Percentiles rank a stretch among this genome's conserved stretches.
Evolutionary conservation across 2,797 vertebrate species (phyloP).

Genomic region (Sebastes itinus): DNA sequence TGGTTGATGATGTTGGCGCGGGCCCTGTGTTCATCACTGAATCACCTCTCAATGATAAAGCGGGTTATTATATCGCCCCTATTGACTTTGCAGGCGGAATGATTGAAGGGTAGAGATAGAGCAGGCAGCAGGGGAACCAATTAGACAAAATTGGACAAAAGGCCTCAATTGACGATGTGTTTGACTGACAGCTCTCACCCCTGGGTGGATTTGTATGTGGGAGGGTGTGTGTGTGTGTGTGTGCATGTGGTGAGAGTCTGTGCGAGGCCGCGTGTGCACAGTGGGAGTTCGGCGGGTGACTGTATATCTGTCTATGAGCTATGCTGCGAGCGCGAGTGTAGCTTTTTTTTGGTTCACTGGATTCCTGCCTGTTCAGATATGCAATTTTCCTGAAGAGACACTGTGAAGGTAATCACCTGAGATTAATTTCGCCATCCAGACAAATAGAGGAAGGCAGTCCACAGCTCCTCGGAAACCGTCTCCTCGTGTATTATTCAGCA

Average conservation of each 20-base stretch:
- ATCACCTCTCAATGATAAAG: constrained; percentile 77
- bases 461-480: constrained; percentile 55
- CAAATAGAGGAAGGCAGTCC: constrained; percentile 53
- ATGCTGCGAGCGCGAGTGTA: background rate
- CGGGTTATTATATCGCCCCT: constrained; percentile 78
- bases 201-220: constrained; percentile 53
- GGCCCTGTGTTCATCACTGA: constrained; percentile 71
- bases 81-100: constrained; percentile 75
- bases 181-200: constrained; percentile 81
- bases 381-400: constrained; percentile 48
- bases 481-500: constrained; percentile 74
- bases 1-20: constrained; percentile 63
- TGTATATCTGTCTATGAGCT: constrained; percentile 1
- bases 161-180: constrained; percentile 80
- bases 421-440: constrained; percentile 69
- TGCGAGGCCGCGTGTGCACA: constrained; percentile 4
- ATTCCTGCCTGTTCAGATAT: constrained; percentile 31
- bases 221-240: background rate
- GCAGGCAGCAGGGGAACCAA: constrained; percentile 82
- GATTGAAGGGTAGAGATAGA: constrained; percentile 80
- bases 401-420: constrained; percentile 65
- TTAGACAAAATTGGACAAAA: constrained; percentile 86
- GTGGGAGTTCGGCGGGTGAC: constrained; percentile 13
- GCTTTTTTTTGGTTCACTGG: constrained; percentile 10
- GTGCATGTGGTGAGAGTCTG: constrained; percentile 2